These are phyloP conservation scores for Merodon equestris DNA, from an alignment of 2,888 invertebrate genomes.

Conservation along the genomic window DNA sequence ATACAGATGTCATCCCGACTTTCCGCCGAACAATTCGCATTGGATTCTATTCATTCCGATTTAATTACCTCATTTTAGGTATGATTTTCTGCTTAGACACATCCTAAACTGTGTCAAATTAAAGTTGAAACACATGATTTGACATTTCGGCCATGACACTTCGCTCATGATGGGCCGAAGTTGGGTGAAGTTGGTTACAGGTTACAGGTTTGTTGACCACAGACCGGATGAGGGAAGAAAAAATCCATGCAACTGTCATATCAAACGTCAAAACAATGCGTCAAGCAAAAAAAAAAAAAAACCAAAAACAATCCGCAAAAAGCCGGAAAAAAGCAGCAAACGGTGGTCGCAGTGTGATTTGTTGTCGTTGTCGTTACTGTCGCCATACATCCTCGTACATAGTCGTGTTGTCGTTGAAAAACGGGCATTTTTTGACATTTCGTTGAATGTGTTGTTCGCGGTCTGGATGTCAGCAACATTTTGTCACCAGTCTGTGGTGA, in stretches of 20 bases:
- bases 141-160: constrained; percentile 13
- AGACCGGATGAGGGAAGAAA: constrained; percentile 9
- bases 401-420: no score
- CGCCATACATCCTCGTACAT: no score
- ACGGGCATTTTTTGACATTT: constrained; percentile 57
- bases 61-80: constrained; percentile 56
- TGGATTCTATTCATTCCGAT: constrained; percentile 60
- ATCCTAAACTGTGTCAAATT: constrained; percentile 66
- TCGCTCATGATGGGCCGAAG: constrained; percentile 30
- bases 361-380: no score
- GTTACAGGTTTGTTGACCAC: constrained; percentile 26
- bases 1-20: constrained; percentile 58
- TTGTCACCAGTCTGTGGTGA: constrained; percentile 43
- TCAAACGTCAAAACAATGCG: constrained; percentile 54
- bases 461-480: constrained; percentile 62
- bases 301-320: constrained; percentile 16
- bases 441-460: constrained; percentile 44
- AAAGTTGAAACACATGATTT: constrained; percentile 48
- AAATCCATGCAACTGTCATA: constrained; percentile 20
- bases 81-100: constrained; percentile 23
- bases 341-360: no score
- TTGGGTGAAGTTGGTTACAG: constrained; percentile 23
- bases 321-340: constrained; percentile 16
- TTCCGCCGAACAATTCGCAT: constrained; percentile 25
- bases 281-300: constrained; percentile 1